phyloP scores from a whole-genome alignment of 2,113 vertebrate genomes.

The Sphyrna mokarran region DNA sequence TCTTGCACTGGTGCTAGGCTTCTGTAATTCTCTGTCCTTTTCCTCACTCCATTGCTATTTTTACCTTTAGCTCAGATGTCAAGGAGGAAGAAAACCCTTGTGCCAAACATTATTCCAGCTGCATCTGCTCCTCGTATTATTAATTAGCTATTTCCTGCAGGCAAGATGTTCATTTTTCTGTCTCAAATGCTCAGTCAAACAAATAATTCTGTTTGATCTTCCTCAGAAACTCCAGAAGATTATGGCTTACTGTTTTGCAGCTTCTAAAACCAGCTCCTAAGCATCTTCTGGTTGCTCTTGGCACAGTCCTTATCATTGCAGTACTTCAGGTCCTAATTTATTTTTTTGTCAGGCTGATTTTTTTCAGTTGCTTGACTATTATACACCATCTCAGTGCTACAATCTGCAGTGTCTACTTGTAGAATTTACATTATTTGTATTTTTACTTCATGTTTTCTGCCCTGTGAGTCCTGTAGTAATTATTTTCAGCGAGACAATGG shows the following conservation, averaged over 20 bases:
- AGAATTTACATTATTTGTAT: too few species aligned
- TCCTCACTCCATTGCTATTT: background rate
- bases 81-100: background rate
- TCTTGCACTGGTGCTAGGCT: background rate
- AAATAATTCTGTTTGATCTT: background rate
- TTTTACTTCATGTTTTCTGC: too few species aligned
- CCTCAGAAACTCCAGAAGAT: background rate
- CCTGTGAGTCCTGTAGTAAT: too few species aligned
- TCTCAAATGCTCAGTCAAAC: background rate
- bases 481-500: too few species aligned
- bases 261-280: background rate
- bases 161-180: background rate
- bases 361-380: background rate
- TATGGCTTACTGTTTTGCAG: background rate
- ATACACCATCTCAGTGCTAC: background rate
- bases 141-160: slow-evolving; percentile 18
- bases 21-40: background rate
- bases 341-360: background rate
- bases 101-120: background rate
- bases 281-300: background rate
- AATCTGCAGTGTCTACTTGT: background rate
- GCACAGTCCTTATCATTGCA: background rate
- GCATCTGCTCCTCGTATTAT: background rate
- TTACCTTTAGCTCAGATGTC: background rate
- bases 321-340: background rate